A percentile compares a stretch with the other conserved stretches of the same genome.
phyloP scores from a whole-genome alignment of 2,113 vertebrate species.

The Oxygymnocypris stewartii region DNA sequence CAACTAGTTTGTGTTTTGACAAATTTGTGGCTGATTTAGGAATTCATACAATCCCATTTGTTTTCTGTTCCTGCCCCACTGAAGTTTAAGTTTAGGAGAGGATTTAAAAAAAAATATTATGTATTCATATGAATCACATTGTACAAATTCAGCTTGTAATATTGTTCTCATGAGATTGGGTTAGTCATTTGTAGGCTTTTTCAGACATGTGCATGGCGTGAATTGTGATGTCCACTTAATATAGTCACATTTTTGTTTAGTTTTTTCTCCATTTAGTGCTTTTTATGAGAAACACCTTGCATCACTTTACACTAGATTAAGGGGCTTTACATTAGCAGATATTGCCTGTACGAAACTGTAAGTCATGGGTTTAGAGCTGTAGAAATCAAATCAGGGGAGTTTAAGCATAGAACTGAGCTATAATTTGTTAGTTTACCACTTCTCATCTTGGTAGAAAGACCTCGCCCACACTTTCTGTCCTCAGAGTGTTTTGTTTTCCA shows the following conservation, averaged over 20 bases:
- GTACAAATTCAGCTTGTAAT: not conserved
- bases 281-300: not conserved
- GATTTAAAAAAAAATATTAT: not conserved
- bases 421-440: conserved; percentile 17
- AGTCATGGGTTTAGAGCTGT: not conserved
- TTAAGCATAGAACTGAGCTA: not conserved
- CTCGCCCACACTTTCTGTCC: conserved; percentile 28
- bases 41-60: not conserved
- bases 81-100: not conserved
- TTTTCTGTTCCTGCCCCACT: not conserved
- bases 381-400: not conserved
- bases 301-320: not conserved
- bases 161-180: not conserved
- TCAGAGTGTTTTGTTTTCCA: not conserved
- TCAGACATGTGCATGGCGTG: not conserved
- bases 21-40: not conserved
- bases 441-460: conserved; percentile 24
- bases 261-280: too few species aligned
- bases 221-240: not conserved
- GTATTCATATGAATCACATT: not conserved
- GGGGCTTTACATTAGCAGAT: not conserved
- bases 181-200: not conserved
- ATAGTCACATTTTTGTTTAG: not conserved
- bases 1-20: not conserved
- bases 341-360: not conserved